Evolutionary conservation across 2,797 vertebrate species (phyloP), one percentile per base, ranked within the genome.

Genomic region (Notoglanidium macrostoma): DNA sequence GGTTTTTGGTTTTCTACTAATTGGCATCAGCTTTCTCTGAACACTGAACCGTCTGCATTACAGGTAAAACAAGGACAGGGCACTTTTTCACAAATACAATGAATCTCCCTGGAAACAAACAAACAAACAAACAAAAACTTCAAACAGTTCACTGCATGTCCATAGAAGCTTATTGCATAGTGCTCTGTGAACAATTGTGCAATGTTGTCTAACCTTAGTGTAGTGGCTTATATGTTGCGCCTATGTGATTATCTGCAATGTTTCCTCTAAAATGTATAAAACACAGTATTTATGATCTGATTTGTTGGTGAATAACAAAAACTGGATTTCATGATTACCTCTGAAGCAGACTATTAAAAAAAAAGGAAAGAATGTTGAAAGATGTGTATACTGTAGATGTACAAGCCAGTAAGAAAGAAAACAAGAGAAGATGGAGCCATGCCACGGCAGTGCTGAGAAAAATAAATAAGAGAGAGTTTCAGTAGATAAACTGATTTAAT

Each of bases 131-230:
- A 59, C 7, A 59, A 59, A 7, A 76, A 51, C 15, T 4, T 12
- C 32, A 12, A 21, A 55, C 23, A 5, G 77, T 59, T 57, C 23
- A 35, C 57, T 46, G 57, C 79, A 63, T 63, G 23, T 92, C 73
- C 14, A 96, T 95, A 95, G 95, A 90, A 96, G 92, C 92, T 92
- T 95, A 95, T 96, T 97, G 96, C 96, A 97, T 97, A 97, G 96
- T 95, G 94, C 92, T 95, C 92, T 92, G 91, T 95, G 95, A 94
- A 94, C 93, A 93, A 95, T 94, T 88, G 61, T 90, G 91, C 84
- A 67, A 82, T 76, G 80, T 81, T 79, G 40, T 85, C 59, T 40
- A 79, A 72, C 35, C 73, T 67, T 23, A 86, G 82, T 82, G 61
- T 67, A 59, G 54, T 80, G 79, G 59, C 79, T 84, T 61, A 83